phyloP scores from a whole-genome alignment of 2,797 vertebrate species.

The Onychomys arenicola region DNA sequence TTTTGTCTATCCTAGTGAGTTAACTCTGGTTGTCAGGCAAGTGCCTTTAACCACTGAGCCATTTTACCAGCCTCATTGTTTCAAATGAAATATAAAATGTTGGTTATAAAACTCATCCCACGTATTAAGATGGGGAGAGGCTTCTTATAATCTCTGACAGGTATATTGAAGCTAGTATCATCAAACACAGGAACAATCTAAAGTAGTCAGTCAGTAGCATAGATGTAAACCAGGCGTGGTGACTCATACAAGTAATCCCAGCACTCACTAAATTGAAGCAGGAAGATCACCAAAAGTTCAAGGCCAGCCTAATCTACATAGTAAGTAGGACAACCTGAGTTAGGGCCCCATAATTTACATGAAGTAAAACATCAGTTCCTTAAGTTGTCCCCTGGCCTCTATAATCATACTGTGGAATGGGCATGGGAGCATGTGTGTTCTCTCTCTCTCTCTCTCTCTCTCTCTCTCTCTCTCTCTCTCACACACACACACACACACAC shows the following conservation, averaged over 20 bases:
- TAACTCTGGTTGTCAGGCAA: not conserved
- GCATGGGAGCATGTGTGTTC: not conserved
- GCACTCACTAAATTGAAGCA: not conserved
- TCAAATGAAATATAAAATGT: not conserved
- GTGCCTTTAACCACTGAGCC: not conserved
- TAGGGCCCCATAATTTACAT: not conserved
- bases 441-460: no score
- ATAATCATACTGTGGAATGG: not conserved
- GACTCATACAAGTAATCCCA: not conserved
- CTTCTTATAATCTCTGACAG: not conserved
- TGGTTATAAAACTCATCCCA: conserved; percentile 20
- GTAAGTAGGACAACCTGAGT: not conserved
- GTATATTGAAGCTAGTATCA: not conserved
- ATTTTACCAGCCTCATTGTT: not conserved
- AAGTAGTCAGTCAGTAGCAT: not conserved
- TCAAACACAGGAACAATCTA: not conserved
- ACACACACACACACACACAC: not conserved
- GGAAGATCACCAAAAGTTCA: not conserved
- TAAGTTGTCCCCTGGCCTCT: not conserved
- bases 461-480: no score
- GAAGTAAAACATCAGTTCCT: not conserved
- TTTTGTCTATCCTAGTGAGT: not conserved
- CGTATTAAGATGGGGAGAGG: not conserved
- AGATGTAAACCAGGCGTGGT: not conserved
- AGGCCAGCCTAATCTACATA: not conserved